Conservation (phyloP, 2,797 vertebrate species). For the Gymnoscopelus microlampas region DNA sequence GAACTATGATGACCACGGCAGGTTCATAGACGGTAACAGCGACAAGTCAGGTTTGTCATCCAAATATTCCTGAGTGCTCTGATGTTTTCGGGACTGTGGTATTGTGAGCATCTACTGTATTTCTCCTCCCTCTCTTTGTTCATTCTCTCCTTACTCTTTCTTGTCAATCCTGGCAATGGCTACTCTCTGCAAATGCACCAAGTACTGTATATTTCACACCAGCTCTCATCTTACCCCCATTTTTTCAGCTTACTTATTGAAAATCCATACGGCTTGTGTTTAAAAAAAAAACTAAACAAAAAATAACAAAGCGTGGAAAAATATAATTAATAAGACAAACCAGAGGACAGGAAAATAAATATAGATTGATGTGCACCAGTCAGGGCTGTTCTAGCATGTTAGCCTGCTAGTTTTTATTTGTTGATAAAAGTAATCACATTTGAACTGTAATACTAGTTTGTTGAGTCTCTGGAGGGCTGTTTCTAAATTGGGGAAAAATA, state of each 20-base stretch:
- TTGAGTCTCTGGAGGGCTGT: constrained; percentile 39
- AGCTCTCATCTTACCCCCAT: constrained; percentile 77
- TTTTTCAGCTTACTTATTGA: constrained; percentile 63
- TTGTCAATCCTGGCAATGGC: background rate
- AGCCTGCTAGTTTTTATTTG: constrained; percentile 34
- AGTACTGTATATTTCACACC: constrained; percentile 64
- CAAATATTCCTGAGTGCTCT: constrained; percentile 42
- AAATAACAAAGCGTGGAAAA: background rate
- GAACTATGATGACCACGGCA: constrained; percentile 49
- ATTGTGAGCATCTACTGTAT: constrained; percentile 76
- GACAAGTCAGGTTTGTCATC: constrained; percentile 61
- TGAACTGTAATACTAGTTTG: constrained; percentile 32
- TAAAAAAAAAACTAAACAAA: constrained; percentile 35
- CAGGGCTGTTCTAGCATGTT: constrained; percentile 56
- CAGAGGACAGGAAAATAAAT: constrained; percentile 31
- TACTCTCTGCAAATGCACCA: constrained; percentile 1
- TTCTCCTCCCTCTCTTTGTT: constrained; percentile 52
- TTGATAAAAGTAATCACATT: constrained; percentile 45
- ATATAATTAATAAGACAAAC: constrained; percentile 15
- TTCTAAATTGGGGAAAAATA: constrained; percentile 42
- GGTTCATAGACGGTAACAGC: constrained; percentile 54
- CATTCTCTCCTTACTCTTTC: constrained; percentile 31
- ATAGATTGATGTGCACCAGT: constrained; percentile 35
- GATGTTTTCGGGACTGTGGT: constrained; percentile 61
- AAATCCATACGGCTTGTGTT: constrained; percentile 61